These are phyloP conservation scores for Lophochroa leadbeateri DNA, from an alignment of 2,113 vertebrate genomes.

Conservation along the genomic window DNA sequence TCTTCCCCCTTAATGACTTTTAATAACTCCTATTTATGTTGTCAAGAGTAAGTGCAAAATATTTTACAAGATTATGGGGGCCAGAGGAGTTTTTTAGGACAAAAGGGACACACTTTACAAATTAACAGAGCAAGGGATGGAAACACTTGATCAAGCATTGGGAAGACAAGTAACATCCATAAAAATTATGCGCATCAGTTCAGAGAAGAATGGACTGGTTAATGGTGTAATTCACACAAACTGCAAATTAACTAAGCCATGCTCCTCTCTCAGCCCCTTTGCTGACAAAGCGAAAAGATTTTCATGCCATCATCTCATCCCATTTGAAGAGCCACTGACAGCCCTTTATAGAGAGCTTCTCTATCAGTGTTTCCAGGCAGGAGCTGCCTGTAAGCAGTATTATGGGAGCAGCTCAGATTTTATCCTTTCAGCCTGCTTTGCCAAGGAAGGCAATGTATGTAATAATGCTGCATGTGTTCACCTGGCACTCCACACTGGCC, in stretches of 20 bases:
- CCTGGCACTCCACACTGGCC: background rate
- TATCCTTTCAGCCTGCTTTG: background rate
- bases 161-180: background rate
- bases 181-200: background rate
- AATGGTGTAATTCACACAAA: background rate
- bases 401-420: background rate
- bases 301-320: background rate
- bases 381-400: background rate
- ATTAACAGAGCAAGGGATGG: background rate
- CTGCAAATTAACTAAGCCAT: background rate
- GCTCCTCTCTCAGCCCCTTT: background rate
- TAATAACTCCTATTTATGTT: background rate
- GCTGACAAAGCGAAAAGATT: background rate
- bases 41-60: background rate
- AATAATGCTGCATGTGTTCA: fast-evolving
- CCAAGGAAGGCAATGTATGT: background rate
- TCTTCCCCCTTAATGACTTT: background rate
- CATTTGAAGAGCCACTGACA: background rate
- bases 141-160: background rate
- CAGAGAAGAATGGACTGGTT: background rate
- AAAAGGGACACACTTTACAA: background rate
- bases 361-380: background rate
- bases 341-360: background rate
- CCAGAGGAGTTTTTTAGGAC: background rate
- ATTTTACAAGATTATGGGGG: background rate